These are phyloP conservation scores for Phenganax stokvisi DNA, from an alignment of 92 coral and sea anemone genomes.

Conservation along the genomic window DNA sequence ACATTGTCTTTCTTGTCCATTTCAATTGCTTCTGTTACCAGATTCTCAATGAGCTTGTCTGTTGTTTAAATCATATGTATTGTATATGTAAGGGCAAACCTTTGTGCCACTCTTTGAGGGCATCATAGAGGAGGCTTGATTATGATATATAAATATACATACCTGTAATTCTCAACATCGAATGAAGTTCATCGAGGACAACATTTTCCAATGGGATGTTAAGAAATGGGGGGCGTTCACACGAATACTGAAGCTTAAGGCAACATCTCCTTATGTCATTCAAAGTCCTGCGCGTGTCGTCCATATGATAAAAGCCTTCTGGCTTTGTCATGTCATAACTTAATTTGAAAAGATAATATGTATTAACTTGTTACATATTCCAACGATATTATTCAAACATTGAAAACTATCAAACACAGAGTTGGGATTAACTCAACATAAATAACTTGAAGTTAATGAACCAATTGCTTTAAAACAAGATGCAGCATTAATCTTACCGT, in stretches of 20 bases:
- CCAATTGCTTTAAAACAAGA: conserved; percentile 2
- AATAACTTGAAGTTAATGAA: background rate
- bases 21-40: conserved; percentile 7
- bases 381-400: background rate
- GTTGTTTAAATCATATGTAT: background rate
- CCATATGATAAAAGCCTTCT: background rate
- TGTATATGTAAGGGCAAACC: no score
- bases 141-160: no score
- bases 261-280: conserved; percentile 3
- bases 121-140: no score
- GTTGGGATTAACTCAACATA: no score
- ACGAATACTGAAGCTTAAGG: conserved; percentile 4
- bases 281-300: background rate
- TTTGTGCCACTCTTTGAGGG: no score
- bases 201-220: conserved; percentile 13
- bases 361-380: background rate
- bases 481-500: background rate
- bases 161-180: conserved; percentile 17
- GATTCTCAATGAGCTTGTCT: conserved; percentile 26
- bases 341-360: background rate
- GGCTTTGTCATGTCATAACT: conserved; percentile 4
- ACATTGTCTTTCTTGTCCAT: conserved; percentile 25
- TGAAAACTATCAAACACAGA: no score
- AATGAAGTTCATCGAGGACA: conserved; percentile 5
- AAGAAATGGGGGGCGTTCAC: conserved; percentile 7